Evolutionary conservation across 2,888 invertebrate species (phyloP).

Genomic region (Diaprepes abbreviatus): DNA sequence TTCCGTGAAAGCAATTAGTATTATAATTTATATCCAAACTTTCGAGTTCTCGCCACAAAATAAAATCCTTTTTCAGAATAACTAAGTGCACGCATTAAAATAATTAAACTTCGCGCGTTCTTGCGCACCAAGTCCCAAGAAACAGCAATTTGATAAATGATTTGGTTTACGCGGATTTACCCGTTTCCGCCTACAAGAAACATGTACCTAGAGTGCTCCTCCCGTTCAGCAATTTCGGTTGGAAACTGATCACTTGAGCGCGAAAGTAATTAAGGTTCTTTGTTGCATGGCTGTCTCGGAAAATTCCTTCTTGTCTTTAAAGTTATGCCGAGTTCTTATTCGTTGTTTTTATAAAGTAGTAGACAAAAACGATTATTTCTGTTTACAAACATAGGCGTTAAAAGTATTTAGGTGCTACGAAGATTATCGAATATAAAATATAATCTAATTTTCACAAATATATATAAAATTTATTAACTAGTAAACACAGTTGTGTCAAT

Average conservation of each 20-base stretch:
- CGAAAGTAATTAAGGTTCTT: slow-evolving; percentile 54
- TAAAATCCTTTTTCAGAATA: slow-evolving; percentile 23
- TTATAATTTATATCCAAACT: neutral
- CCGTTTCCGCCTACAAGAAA: slow-evolving; percentile 36
- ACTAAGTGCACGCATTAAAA: slow-evolving; percentile 49
- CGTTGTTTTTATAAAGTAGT: too few species aligned
- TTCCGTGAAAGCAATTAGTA: too few species aligned
- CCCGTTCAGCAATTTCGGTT: slow-evolving; percentile 51
- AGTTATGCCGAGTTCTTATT: neutral
- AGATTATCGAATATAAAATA: too few species aligned
- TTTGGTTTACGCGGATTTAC: slow-evolving; percentile 51
- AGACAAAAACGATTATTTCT: too few species aligned
- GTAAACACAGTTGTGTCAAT: too few species aligned
- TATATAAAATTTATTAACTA: too few species aligned
- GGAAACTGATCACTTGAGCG: slow-evolving; percentile 53
- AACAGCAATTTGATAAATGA: slow-evolving; percentile 55
- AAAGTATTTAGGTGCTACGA: too few species aligned
- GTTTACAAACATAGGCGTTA: too few species aligned
- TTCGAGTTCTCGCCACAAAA: neutral
- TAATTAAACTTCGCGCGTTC: slow-evolving; percentile 52
- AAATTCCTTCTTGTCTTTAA: slow-evolving; percentile 27
- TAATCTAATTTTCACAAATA: too few species aligned
- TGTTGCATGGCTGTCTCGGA: slow-evolving; percentile 45
- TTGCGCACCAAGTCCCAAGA: slow-evolving; percentile 46
- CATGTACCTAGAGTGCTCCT: slow-evolving; percentile 40